Evolutionary conservation across 2,888 invertebrate genomes (phyloP), one percentile per base, ranked within the genome.

Genomic region (Cheilosia impressa): DNA sequence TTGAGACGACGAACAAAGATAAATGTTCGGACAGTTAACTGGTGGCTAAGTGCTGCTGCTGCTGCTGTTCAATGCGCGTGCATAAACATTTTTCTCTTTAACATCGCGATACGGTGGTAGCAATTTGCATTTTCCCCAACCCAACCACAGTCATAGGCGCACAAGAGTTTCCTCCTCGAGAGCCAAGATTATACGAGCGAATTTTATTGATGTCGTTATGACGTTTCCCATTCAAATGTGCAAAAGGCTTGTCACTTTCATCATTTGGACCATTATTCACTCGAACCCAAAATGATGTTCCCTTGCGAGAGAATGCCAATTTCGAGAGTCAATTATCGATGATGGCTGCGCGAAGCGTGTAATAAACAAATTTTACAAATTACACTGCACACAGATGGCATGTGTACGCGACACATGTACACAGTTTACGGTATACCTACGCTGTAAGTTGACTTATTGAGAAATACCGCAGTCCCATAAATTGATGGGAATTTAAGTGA

Each of bases 151-250:
- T 38, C 19, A 63, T 22, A 55, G 47, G 43, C 13, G 34, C 13
- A 31, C 9, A n/a, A 27, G 22, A 58, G 24, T 66, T 31, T 53
- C 15, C 19, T 53, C 27, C 22, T 17, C 24, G 22, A 55, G 43
- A 68, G 52, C 43, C 15, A 41, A 53, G 72, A 72, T 77, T 77
- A 27, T 27, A 69, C 69, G 69, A 68, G 53, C 73, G 77, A 78
- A 78, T 78, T 87, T 87, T 87, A 82, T 87, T 87, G 87, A 87
- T 87, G 77, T 87, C 82, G 82, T 87, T 87, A 87, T 87, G 87
- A 87, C 77, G 73, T 66, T 76, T 65, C 24, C 76, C 71, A 85
- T 85, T 76, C 75, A 80, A 62, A 80, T 85, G 71, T 55, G 76
- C 85, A 80, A 85, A 76, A 71, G 52, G 68, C 76, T 76, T 72